Conservation (phyloP, 2,797 vertebrate species). For the Propithecus perrieri region DNA sequence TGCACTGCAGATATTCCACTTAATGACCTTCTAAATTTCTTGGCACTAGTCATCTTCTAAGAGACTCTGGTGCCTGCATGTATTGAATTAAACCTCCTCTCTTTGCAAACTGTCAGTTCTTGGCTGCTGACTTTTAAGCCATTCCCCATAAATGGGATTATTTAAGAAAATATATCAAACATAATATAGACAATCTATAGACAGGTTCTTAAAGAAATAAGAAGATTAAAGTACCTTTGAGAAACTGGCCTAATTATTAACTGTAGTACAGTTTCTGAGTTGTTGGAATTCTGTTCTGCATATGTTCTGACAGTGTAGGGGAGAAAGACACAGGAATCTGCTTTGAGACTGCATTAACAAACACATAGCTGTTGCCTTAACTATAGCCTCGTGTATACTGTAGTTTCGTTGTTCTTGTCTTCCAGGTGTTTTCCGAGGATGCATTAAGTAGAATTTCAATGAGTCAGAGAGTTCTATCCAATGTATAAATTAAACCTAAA, state of each 20-base stretch:
- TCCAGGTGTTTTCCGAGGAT: conserved; percentile 67
- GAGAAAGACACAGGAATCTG: conserved; percentile 10
- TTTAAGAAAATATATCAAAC: conserved; percentile 55
- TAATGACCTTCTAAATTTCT: conserved; percentile 71
- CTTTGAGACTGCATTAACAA: neutral
- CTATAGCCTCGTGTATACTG: neutral
- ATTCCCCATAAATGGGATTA: conserved; percentile 24
- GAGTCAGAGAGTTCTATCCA: conserved; percentile 26
- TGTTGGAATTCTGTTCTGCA: conserved; percentile 53
- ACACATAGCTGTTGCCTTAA: conserved; percentile 40
- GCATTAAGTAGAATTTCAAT: conserved; percentile 65
- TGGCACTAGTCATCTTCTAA: conserved; percentile 57
- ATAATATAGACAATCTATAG: conserved; percentile 21
- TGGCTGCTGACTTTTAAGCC: conserved; percentile 49
- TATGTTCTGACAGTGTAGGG: conserved; percentile 17
- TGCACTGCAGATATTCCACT: neutral
- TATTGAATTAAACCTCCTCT: conserved; percentile 65
- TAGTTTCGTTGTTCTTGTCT: conserved; percentile 26
- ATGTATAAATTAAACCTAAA: conserved; percentile 66
- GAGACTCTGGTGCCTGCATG: conserved; percentile 1
- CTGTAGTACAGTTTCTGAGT: conserved; percentile 16
- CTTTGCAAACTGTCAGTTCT: conserved; percentile 54
- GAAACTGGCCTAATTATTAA: conserved; percentile 48
- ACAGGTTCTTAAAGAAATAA: conserved; percentile 47
- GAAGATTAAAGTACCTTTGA: conserved; percentile 45